Percentiles rank a stretch among this genome's conserved stretches.
Conservation (phyloP, 2,888 invertebrate genomes). For the Lampropteryx suffumata region DNA sequence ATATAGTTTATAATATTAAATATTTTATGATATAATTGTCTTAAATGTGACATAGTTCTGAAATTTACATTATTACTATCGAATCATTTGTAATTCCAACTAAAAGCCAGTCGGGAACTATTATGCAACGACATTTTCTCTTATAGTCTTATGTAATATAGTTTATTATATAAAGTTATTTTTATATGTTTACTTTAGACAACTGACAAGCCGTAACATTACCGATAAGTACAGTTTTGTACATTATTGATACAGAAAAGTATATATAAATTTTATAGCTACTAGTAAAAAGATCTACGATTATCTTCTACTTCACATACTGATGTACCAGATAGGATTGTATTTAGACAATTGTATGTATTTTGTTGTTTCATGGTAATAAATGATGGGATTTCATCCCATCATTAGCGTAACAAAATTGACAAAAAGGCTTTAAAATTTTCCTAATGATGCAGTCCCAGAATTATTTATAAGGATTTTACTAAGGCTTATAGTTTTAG, state of each 20-base stretch:
- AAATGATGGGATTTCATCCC: conserved; percentile 40
- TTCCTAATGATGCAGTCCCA: conserved; percentile 38
- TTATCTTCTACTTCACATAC: conserved; percentile 34
- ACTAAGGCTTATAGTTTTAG: conserved; percentile 18
- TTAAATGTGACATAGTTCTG: no score
- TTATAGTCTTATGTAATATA: neutral
- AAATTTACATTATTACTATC: no score
- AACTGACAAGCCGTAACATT: neutral
- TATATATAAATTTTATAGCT: neutral
- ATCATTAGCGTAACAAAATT: conserved; percentile 38
- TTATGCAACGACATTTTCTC: no score
- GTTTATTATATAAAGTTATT: conserved; percentile 1
- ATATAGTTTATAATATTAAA: neutral
- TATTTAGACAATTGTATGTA: conserved; percentile 68
- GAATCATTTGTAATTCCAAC: no score
- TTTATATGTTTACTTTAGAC: neutral
- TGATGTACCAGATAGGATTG: conserved; percentile 58
- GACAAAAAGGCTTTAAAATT: conserved; percentile 46
- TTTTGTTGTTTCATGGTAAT: conserved; percentile 49
- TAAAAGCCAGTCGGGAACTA: no score
- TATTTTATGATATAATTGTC: neutral
- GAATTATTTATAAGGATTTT: conserved; percentile 36
- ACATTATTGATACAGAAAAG: conserved; percentile 19
- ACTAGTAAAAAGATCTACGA: conserved; percentile 17
- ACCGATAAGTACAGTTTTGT: neutral